Conservation (phyloP, 2,797 vertebrate species). For the Ciconia nigra region DNA sequence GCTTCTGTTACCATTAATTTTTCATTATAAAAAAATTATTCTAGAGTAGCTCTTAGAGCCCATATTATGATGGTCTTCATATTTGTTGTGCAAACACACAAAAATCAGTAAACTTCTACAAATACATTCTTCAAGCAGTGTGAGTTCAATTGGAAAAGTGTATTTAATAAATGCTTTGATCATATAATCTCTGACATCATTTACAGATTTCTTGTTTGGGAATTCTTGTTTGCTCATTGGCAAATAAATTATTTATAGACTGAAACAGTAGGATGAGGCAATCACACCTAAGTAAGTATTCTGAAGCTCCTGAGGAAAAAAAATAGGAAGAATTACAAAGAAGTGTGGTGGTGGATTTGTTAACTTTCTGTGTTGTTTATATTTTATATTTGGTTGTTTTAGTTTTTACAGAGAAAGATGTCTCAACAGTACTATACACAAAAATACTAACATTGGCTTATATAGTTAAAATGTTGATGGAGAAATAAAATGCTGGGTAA, state of each 20-base stretch:
- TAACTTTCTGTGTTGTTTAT: not conserved
- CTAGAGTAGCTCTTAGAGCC: not conserved
- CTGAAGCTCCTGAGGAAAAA: not conserved
- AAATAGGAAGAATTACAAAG: not conserved
- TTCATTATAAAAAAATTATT: not conserved
- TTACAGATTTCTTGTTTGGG: not conserved
- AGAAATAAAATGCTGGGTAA: not conserved
- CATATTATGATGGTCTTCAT: not conserved
- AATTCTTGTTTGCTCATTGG: not conserved
- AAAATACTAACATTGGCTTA: not conserved
- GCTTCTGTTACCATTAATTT: not conserved
- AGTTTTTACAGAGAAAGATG: not conserved
- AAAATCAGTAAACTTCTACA: not conserved
- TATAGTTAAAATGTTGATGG: not conserved
- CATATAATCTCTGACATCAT: not conserved
- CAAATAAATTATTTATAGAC: not conserved
- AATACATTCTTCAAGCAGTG: not conserved
- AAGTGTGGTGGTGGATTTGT: not conserved
- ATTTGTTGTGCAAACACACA: not conserved
- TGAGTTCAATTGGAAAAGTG: not conserved
- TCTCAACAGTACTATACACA: not conserved
- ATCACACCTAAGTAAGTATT: not conserved
- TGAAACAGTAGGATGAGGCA: not conserved
- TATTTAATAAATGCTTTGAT: not conserved
- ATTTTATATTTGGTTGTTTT: not conserved